Evolutionary conservation across 2,888 invertebrate species (phyloP).

Genomic region (Panzeria rudis): DNA sequence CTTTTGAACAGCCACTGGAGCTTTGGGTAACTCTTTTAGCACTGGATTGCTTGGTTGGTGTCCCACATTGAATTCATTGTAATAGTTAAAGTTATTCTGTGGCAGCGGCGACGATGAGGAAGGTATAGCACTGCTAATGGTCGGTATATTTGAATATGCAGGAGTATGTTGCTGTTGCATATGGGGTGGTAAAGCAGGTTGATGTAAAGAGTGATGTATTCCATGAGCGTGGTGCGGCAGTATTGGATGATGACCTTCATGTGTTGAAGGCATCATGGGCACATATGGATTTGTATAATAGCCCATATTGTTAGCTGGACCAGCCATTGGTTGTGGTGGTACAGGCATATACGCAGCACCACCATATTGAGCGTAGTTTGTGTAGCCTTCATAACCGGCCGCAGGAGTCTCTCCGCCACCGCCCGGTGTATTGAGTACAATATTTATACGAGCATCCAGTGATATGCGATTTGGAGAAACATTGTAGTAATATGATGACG

Average conservation of each 20-base stretch:
- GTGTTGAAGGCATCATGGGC: constrained; percentile 75
- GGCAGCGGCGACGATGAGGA: constrained; percentile 38
- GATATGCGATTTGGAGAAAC: constrained; percentile 78
- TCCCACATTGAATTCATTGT: constrained; percentile 60
- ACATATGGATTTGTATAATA: constrained; percentile 72
- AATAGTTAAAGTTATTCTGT: constrained; percentile 65
- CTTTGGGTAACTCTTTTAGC: constrained; percentile 79
- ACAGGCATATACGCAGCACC: constrained; percentile 77
- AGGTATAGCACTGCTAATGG: constrained; percentile 51
- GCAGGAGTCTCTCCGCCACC: constrained; percentile 64
- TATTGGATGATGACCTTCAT: constrained; percentile 72
- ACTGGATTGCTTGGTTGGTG: constrained; percentile 73
- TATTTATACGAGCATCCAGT: constrained; percentile 77
- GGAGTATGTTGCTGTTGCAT: constrained; percentile 59
- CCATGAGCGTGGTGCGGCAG: constrained; percentile 41
- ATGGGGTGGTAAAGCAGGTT: constrained; percentile 39
- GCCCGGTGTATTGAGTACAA: constrained; percentile 74
- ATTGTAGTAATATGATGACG: constrained; percentile 79
- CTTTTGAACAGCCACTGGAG: constrained; percentile 82
- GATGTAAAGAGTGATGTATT: constrained; percentile 64
- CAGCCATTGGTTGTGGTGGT: constrained; percentile 75
- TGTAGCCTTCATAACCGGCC: constrained; percentile 75
- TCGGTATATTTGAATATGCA: constrained; percentile 72
- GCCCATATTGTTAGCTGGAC: constrained; percentile 37
- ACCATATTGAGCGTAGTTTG: constrained; percentile 76